A percentile compares a stretch with the other conserved stretches of the same genome.
These are phyloP conservation scores for Oxyscelio sp. DNA, from an alignment of 2,888 invertebrate genomes.

Conservation along the genomic window DNA sequence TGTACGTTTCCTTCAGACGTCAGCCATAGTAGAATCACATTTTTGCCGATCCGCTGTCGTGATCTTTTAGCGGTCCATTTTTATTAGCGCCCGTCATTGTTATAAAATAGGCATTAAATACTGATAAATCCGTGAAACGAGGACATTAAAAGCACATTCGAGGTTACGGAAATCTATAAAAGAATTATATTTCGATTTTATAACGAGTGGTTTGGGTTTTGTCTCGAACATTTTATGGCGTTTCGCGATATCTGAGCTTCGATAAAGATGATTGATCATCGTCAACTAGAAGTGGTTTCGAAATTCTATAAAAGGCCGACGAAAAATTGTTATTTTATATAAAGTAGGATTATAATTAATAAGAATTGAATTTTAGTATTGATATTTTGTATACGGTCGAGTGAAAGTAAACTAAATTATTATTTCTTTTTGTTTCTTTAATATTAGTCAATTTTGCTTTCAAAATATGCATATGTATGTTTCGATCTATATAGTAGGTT, in stretches of 20 bases:
- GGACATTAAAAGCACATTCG: slow-evolving; percentile 54
- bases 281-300: not conserved
- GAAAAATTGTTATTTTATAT: not conserved
- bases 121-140: slow-evolving; percentile 57
- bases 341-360: not conserved
- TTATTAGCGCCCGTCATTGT: slow-evolving; percentile 61
- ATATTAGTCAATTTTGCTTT: too few relatives aligned
- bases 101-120: slow-evolving; percentile 65
- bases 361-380: not conserved
- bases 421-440: too few relatives aligned
- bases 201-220: slow-evolving; percentile 41
- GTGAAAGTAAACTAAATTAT: too few relatives aligned
- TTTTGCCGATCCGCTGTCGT: slow-evolving; percentile 42
- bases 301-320: not conserved
- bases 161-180: slow-evolving; percentile 60
- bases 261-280: slow-evolving; percentile 40
- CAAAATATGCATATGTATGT: too few relatives aligned
- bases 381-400: too few relatives aligned
- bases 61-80: slow-evolving; percentile 51
- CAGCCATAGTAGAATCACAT: slow-evolving; percentile 47
- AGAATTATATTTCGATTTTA: slow-evolving; percentile 46
- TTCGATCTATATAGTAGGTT: too few relatives aligned
- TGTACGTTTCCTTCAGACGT: slow-evolving; percentile 48
- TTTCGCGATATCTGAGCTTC: slow-evolving; percentile 31
- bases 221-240: slow-evolving; percentile 50